Conservation (phyloP, 2,113 vertebrate species). For the Neodontobutis hainanensis region DNA sequence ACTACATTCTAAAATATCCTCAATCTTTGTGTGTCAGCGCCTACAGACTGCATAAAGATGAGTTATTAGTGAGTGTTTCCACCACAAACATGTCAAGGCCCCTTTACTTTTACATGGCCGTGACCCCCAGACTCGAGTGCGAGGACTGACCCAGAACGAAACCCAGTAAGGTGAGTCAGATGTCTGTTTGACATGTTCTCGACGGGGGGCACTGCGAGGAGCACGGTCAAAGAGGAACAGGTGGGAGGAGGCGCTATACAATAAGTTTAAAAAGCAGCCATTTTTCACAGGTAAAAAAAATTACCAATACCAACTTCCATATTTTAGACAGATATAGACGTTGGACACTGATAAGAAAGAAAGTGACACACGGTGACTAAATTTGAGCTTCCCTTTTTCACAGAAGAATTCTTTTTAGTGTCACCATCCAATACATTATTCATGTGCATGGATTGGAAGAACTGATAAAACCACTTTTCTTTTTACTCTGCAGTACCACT, state of each 20-base stretch:
- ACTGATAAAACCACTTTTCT: no score
- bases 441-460: no score
- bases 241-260: conserved; percentile 6
- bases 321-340: no score
- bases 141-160: conserved; percentile 49
- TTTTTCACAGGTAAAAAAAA: no score
- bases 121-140: conserved; percentile 34
- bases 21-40: conserved; percentile 46
- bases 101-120: conserved; percentile 29
- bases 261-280: no score
- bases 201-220: conserved; percentile 2
- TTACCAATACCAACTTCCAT: no score
- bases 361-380: no score
- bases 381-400: no score
- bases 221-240: conserved; percentile 35
- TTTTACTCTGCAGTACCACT: no score
- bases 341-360: no score
- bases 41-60: conserved; percentile 3
- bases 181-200: conserved; percentile 51
- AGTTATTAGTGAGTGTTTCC: conserved; percentile 35
- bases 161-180: conserved; percentile 47
- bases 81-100: conserved; percentile 23
- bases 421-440: no score
- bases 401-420: no score
- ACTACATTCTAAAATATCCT: conserved; percentile 22